phyloP scores from a whole-genome alignment of 2,797 vertebrate species.

The Spinus pinus region DNA sequence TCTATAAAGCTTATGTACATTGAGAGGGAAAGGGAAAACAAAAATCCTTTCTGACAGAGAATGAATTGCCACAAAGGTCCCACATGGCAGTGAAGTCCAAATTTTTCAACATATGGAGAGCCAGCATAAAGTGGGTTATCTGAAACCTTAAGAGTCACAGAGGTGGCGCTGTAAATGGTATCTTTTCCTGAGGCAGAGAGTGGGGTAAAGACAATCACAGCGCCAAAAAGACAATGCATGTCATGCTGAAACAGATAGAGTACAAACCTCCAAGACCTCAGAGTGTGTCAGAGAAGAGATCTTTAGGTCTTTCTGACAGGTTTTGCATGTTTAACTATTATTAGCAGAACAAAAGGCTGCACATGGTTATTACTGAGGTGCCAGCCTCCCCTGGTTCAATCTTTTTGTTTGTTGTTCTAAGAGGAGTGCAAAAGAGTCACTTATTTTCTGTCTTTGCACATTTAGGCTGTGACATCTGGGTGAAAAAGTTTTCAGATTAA shows the following conservation, averaged over 20 bases:
- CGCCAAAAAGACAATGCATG: slow-evolving; percentile 57
- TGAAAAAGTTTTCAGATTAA: neutral
- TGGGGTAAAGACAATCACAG: slow-evolving; percentile 39
- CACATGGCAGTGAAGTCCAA: slow-evolving; percentile 17
- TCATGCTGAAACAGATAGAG: slow-evolving; percentile 62
- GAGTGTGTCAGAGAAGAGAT: slow-evolving; percentile 47
- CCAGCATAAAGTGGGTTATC: slow-evolving; percentile 52
- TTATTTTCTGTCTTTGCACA: neutral
- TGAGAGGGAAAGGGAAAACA: neutral
- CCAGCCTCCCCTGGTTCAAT: neutral
- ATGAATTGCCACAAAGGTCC: neutral
- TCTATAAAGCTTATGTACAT: neutral
- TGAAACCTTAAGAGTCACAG: slow-evolving; percentile 45
- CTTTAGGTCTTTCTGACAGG: slow-evolving; percentile 46
- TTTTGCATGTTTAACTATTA: slow-evolving; percentile 61
- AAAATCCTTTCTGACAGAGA: neutral
- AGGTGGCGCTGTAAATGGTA: slow-evolving; percentile 55
- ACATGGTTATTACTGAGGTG: slow-evolving; percentile 24
- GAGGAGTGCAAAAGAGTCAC: neutral
- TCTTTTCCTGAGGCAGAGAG: slow-evolving; percentile 55
- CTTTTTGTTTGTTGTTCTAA: slow-evolving; percentile 23
- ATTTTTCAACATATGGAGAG: slow-evolving; percentile 39
- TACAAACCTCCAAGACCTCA: slow-evolving; percentile 32
- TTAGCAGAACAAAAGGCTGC: slow-evolving; percentile 35
- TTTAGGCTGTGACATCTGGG: neutral